phyloP scores from a whole-genome alignment of 35 echinoderm and acorn worm species.

The Stichopus chloronotus region DNA sequence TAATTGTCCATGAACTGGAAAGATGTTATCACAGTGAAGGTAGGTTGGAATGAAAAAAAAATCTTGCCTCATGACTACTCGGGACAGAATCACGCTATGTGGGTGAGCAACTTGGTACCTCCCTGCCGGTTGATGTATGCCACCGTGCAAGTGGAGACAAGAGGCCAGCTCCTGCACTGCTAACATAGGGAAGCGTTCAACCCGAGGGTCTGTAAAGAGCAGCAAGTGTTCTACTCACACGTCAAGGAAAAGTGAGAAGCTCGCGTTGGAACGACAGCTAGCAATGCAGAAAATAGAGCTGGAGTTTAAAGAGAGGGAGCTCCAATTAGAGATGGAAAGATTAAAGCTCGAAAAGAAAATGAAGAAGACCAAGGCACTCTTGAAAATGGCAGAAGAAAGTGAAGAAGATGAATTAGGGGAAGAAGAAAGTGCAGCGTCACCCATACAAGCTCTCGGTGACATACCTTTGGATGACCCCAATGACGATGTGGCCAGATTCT shows the following conservation, averaged over 20 bases:
- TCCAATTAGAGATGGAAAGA: no score
- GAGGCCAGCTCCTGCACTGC: constrained; percentile 7
- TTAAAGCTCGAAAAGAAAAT: no score
- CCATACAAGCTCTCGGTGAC: neutral
- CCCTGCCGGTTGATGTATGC: no score
- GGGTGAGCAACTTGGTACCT: no score
- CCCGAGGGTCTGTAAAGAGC: neutral
- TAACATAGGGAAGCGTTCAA: neutral
- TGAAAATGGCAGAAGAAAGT: neutral
- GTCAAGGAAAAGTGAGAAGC: neutral
- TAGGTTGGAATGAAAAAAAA: no score
- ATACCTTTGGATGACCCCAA: neutral
- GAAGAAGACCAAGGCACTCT: constrained; percentile 19
- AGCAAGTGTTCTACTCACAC: constrained; percentile 13
- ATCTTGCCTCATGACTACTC: no score
- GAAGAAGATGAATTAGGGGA: neutral
- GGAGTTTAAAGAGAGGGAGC: no score
- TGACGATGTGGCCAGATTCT: constrained; percentile 8
- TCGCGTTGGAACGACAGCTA: neutral
- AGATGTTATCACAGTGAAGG: no score
- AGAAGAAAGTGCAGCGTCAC: neutral
- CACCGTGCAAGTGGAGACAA: no score
- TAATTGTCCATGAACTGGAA: no score
- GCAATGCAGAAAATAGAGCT: constrained; percentile 27
- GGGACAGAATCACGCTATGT: no score